Percentiles rank a stretch among this genome's conserved stretches.
These are phyloP conservation scores for Apogon talboti DNA, from an alignment of 2,797 vertebrate genomes.

Conservation along the genomic window DNA sequence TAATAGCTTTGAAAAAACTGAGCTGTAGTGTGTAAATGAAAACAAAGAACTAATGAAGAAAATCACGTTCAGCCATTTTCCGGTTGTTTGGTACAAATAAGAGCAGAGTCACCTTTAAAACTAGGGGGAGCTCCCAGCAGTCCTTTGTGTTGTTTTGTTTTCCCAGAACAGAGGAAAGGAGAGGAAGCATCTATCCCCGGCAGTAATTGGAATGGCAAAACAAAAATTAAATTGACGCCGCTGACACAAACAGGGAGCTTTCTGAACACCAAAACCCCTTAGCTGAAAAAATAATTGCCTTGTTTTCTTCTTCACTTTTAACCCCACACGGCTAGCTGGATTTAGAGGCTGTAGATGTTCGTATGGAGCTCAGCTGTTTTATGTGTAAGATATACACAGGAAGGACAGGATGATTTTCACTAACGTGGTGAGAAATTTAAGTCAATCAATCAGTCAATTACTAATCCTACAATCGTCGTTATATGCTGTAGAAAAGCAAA, in stretches of 20 bases:
- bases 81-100: conserved; percentile 20
- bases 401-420: neutral
- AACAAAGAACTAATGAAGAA: neutral
- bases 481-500: neutral
- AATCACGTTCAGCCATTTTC: neutral
- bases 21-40: neutral
- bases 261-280: conserved; percentile 48
- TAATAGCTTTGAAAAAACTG: neutral
- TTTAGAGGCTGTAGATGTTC: neutral
- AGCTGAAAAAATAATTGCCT: conserved; percentile 33
- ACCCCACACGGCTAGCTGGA: neutral
- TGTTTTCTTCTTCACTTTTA: conserved; percentile 39
- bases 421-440: too few relatives aligned
- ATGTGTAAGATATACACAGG: neutral
- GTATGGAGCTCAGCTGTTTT: neutral
- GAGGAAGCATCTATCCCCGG: conserved; percentile 31
- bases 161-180: conserved; percentile 27
- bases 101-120: conserved; percentile 28
- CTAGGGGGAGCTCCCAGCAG: conserved; percentile 27
- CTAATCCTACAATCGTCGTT: neutral
- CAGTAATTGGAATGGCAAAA: conserved; percentile 65
- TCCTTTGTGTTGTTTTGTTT: conserved; percentile 47
- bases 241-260: conserved; percentile 38
- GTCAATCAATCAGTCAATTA: neutral
- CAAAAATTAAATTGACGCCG: conserved; percentile 50